Base-by-base conservation (phyloP, 2,113 vertebrate genomes). In the Panthera leo region DNA sequence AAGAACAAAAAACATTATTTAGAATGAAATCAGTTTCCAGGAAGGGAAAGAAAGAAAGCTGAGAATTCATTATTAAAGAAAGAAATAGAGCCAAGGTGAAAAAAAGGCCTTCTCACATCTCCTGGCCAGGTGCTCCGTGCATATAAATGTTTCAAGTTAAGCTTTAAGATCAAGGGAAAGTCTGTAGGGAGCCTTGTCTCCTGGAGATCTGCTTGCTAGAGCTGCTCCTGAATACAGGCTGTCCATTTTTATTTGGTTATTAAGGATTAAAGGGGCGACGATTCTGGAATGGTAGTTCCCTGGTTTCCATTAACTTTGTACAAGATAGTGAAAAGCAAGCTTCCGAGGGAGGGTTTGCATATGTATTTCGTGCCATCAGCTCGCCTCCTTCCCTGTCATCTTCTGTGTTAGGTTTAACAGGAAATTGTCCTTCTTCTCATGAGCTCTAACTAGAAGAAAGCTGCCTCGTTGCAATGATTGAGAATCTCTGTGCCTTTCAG, bases 141-240 rank as follows among this genome's bases (percentile, higher is more conserved):
- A 98, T 99, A 99, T 98, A 98, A 99, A 99, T 99, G 99, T 99
- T 99, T 99, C 98, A 99, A 97, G 97, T 98, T 98, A 98, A 98
- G 98, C 98, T 98, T 99, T 99, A 98, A 99, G 98, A 99, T 99
- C 98, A 99, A 99, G 99, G 98, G 97, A 95, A 97, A 98, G 95
- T 98, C 99, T 98, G 98, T 97, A 97, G 99, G 98, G 99, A 99
- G 89, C 91, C 98, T 98, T 98, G 98, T 98, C 99, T 99, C 98
- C 98, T 98, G 98, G 98, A 98, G 98, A 98, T 98, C 97, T 98
- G 97, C 98, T 98, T 97, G 98, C 98, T 97, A 39, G 98, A 98
- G 95, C 96, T 98, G 98, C 97, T 98, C 97, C 86, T 2, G 97
- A 98, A 97, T 97, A 98, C 98, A 85, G 98, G 98, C 98, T 99